Evolutionary conservation across 2,797 vertebrate genomes (phyloP).

Genomic region (Epinephelus coioides): DNA sequence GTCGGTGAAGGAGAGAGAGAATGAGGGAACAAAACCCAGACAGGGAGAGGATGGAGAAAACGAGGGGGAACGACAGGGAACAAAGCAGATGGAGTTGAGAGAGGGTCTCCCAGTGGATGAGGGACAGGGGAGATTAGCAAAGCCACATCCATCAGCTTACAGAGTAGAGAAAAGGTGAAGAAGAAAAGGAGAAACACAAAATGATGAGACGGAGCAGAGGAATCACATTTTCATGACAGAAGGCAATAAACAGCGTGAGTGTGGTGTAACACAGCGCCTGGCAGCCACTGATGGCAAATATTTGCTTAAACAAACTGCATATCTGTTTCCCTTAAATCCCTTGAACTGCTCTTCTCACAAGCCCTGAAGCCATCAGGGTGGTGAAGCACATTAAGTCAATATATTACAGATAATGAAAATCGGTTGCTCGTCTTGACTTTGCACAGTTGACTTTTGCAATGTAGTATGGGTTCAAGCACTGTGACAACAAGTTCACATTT

Average conservation of each 20-base stretch:
- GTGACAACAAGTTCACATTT: neutral
- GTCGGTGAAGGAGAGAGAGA: conserved; percentile 37
- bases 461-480: neutral
- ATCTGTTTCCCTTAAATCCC: neutral
- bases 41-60: conserved; percentile 11
- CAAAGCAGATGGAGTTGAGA: conserved; percentile 49
- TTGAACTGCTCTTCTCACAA: neutral
- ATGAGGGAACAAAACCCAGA: conserved; percentile 12
- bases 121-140: conserved; percentile 35
- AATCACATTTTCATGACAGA: conserved; percentile 6
- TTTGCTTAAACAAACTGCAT: neutral
- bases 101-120: conserved; percentile 42
- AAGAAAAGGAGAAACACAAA: neutral
- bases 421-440: no score
- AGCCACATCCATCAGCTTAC: conserved; percentile 53
- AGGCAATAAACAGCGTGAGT: conserved; percentile 14
- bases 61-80: conserved; percentile 10
- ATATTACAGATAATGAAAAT: neutral
- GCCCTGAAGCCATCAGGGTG: neutral
- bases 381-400: conserved; percentile 3
- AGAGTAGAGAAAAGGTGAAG: conserved; percentile 24
- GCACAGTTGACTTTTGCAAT: no score
- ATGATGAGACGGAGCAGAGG: neutral
- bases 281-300: neutral
- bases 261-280: neutral